Conservation (phyloP, 2,888 invertebrate genomes). For the Cosmorhoe ocellata region DNA sequence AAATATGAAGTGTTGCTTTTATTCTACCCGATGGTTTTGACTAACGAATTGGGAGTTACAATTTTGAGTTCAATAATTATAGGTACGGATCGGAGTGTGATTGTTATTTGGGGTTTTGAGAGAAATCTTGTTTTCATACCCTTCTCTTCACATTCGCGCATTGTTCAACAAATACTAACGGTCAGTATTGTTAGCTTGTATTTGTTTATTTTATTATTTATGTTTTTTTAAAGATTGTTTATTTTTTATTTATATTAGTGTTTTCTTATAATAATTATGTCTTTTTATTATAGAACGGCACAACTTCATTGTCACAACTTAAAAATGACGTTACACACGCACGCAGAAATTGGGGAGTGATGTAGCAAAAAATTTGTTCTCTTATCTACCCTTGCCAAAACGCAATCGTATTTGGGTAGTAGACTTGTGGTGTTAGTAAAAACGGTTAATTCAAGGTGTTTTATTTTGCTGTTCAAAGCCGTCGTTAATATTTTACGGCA, state of each 20-base stretch:
- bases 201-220: too few relatives aligned
- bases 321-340: too few relatives aligned
- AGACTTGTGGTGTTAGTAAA: too few relatives aligned
- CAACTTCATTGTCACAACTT: too few relatives aligned
- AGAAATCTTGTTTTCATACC: conserved; percentile 39
- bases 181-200: conserved; percentile 6
- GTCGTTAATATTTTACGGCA: too few relatives aligned
- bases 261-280: too few relatives aligned
- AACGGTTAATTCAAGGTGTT: too few relatives aligned
- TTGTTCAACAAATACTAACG: conserved; percentile 26
- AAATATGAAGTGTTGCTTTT: conserved; percentile 80
- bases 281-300: too few relatives aligned
- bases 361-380: conserved; percentile 9
- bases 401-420: conserved; percentile 9
- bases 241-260: too few relatives aligned
- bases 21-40: conserved; percentile 73
- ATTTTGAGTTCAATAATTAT: conserved; percentile 61
- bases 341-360: not conserved
- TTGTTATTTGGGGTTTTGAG: conserved; percentile 17
- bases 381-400: conserved; percentile 21
- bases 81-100: conserved; percentile 45
- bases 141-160: conserved; percentile 37
- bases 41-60: conserved; percentile 71
- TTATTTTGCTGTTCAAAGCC: too few relatives aligned
- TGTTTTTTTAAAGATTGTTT: too few relatives aligned